These are phyloP conservation scores for silkworm (Bombyx mori) DNA, from an alignment of 1,140 invertebrate species.

Conservation along the genomic window ASM3026992v2 NC_085125.1:6930001-6930500, in stretches of 20 bases:
- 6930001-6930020: conserved; percentile 84
- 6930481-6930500: too few species aligned
- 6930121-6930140: conserved; percentile 73
- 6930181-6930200: conserved; percentile 66
- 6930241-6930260: conserved; percentile 73
- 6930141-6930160: conserved; percentile 79
- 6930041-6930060: too few species aligned
- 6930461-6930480: too few species aligned
- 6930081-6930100: neutral
- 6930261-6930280: conserved; percentile 73
- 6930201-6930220: conserved; percentile 73
- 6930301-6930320: conserved; percentile 67
- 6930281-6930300: conserved; percentile 72
- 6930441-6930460: too few species aligned
- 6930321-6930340: conserved; percentile 47
- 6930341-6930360: too few species aligned
- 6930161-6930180: conserved; percentile 63
- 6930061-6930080: too few species aligned
- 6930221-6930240: conserved; percentile 72
- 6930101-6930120: conserved; percentile 77
- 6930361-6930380: too few species aligned
- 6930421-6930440: neutral
- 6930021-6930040: conserved; percentile 37
- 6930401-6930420: neutral
- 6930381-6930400: too few species aligned